Percentiles rank a stretch among this genome's conserved stretches.
phyloP scores from a whole-genome alignment of 2,888 invertebrate genomes.

The Siphlonurus alternatus region DNA sequence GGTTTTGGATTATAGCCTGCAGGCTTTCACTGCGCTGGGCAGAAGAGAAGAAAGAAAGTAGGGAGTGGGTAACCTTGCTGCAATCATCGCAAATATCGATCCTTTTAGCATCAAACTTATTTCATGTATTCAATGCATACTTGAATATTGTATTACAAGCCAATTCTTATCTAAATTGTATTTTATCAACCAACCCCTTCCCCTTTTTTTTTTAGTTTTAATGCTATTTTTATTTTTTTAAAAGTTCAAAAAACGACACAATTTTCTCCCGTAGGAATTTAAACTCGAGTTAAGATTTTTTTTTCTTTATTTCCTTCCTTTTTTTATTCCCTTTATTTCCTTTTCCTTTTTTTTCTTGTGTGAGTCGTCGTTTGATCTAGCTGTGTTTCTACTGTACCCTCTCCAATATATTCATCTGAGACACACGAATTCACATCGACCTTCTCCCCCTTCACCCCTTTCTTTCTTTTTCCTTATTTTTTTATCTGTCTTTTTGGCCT shows the following conservation, averaged over 20 bases:
- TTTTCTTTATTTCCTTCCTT: not conserved
- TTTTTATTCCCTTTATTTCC: not conserved
- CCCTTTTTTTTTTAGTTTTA: not conserved
- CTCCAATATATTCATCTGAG: not conserved
- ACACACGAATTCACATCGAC: not conserved
- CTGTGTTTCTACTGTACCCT: too few relatives aligned
- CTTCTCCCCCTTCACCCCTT: not conserved
- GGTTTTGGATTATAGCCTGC: too few relatives aligned
- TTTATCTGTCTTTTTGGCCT: not conserved
- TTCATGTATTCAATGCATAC: too few relatives aligned
- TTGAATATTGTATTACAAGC: not conserved
- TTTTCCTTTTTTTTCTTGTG: not conserved
- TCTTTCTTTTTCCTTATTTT: not conserved
- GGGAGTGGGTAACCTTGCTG: too few relatives aligned
- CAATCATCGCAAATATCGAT: too few relatives aligned
- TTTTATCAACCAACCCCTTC: not conserved
- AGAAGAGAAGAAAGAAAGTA: too few relatives aligned
- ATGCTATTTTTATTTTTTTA: not conserved
- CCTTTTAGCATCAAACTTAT: too few relatives aligned
- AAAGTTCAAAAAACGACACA: not conserved
- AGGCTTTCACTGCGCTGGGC: too few relatives aligned
- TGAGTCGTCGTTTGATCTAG: not conserved
- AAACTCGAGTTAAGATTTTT: not conserved
- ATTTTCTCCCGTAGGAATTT: not conserved
- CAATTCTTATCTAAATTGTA: not conserved